phyloP scores from a whole-genome alignment of 2,113 vertebrate species.

The Symphodus melops region DNA sequence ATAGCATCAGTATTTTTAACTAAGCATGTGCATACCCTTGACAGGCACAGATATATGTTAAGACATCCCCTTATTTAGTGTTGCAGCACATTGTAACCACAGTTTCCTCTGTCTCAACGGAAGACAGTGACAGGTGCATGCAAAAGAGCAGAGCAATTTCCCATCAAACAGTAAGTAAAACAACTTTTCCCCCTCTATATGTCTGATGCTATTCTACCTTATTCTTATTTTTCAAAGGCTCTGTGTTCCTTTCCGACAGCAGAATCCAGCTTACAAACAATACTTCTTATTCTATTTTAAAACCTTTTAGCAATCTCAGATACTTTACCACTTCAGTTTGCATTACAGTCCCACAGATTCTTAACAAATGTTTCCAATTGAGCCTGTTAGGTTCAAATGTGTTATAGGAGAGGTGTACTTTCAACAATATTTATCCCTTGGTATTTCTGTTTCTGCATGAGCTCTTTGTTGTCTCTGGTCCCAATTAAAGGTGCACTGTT shows the following conservation, averaged over 20 bases:
- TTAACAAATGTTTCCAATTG: background rate
- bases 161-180: conserved; percentile 64
- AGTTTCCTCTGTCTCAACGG: conserved; percentile 59
- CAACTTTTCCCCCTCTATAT: background rate
- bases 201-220: background rate
- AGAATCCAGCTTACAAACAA: conserved; percentile 15
- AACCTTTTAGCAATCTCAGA: background rate
- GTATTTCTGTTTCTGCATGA: conserved; percentile 24
- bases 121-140: conserved; percentile 55
- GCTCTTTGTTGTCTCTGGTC: conserved; percentile 52
- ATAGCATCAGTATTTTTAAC: background rate
- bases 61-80: background rate
- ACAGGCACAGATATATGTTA: background rate
- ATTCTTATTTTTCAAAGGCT: background rate
- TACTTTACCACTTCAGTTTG: conserved; percentile 2
- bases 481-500: conserved; percentile 56
- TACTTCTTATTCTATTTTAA: conserved; percentile 3
- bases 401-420: conserved; percentile 37
- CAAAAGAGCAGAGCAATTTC: background rate
- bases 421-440: conserved; percentile 42
- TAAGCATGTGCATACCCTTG: conserved; percentile 2
- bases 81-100: conserved; percentile 49
- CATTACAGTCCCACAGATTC: conserved; percentile 26
- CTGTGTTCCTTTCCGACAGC: conserved; percentile 6
- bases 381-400: conserved; percentile 34